phyloP scores from a whole-genome alignment of 1,140 invertebrate genomes.

The Drosophila willistoni region DNA sequence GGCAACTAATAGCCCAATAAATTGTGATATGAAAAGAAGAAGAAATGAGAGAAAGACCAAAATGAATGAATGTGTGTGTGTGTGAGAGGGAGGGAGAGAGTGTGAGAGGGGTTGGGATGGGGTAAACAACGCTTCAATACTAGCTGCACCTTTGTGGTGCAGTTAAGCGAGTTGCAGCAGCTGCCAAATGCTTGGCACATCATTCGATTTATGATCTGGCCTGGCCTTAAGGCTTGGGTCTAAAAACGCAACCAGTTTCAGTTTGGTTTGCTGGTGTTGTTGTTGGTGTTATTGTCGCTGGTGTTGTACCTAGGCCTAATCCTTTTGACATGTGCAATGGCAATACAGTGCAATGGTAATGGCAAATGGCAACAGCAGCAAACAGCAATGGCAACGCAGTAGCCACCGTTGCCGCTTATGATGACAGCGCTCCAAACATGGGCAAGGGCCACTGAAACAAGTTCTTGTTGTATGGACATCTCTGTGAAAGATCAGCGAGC shows the following conservation, averaged over 20 bases:
- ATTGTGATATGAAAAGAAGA: conserved; percentile 39
- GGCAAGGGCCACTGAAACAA: conserved; percentile 68
- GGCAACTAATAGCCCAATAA: conserved; percentile 76
- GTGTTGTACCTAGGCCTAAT: conserved; percentile 45
- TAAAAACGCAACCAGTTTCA: conserved; percentile 51
- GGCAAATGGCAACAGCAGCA: conserved; percentile 27
- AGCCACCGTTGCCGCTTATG: conserved; percentile 44
- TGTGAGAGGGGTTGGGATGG: background rate
- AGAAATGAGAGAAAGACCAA: conserved; percentile 18
- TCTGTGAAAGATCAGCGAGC: conserved; percentile 39
- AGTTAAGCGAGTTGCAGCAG: conserved; percentile 48
- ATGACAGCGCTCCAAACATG: conserved; percentile 53
- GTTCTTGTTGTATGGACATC: conserved; percentile 51
- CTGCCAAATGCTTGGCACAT: conserved; percentile 58
- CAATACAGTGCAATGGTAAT: conserved; percentile 49
- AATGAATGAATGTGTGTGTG: conserved; percentile 7
- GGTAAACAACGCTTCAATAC: background rate
- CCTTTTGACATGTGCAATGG: conserved; percentile 62
- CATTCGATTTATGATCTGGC: conserved; percentile 54
- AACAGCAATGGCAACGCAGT: conserved; percentile 24
- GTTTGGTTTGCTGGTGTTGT: background rate
- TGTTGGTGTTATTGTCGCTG: conserved; percentile 4
- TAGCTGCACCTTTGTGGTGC: conserved; percentile 30
- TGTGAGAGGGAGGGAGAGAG: background rate
- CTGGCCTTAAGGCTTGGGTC: conserved; percentile 11